phyloP scores from a whole-genome alignment of 2,113 vertebrate genomes.

The Dicrurus megarhynchus region DNA sequence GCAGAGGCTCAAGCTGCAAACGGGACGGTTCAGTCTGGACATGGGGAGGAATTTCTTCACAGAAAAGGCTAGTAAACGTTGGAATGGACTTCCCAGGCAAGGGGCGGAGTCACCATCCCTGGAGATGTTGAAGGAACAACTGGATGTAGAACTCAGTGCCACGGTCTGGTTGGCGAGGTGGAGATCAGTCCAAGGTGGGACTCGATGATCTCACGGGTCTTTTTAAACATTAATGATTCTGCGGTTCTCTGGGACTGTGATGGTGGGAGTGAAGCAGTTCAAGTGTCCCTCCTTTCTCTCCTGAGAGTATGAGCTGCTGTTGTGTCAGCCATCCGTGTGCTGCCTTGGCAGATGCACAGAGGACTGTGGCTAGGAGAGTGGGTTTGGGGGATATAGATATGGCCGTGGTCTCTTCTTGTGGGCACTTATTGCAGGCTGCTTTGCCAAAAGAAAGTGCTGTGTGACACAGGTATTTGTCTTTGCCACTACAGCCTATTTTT shows the following conservation, averaged over 20 bases:
- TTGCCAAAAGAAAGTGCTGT: background rate
- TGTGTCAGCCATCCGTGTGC: fast-evolving
- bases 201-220: background rate
- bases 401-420: background rate
- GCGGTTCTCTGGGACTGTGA: background rate
- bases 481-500: background rate
- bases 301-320: background rate
- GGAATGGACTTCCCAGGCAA: background rate
- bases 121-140: no score
- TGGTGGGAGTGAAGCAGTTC: background rate
- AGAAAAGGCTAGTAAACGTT: background rate
- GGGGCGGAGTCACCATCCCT: background rate
- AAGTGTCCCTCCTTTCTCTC: background rate
- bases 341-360: background rate
- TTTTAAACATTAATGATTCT: background rate
- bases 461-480: background rate
- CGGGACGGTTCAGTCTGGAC: background rate
- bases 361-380: background rate
- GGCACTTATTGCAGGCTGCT: background rate
- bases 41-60: background rate
- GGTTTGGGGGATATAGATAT: background rate
- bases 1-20: background rate
- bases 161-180: background rate
- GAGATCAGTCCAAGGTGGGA: no score
- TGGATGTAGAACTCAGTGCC: background rate